Evolutionary conservation across 2,113 vertebrate species (phyloP), one percentile per base, ranked within the genome.

Genomic region (Amblyornis subalaris): DNA sequence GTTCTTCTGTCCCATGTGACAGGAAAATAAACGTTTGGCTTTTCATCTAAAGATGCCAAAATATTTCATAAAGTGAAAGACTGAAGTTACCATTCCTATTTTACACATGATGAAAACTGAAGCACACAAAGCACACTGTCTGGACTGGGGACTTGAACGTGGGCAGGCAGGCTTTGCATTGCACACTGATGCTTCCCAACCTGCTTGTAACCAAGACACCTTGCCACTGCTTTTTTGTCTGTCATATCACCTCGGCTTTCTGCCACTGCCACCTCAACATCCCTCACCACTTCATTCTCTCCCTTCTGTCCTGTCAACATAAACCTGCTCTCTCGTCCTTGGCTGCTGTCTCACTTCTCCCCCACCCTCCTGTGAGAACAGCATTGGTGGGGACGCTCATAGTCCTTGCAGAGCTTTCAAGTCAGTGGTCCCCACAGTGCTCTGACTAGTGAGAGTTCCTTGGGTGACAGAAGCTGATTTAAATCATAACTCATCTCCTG

Each of bases 231-330:
- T 47, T 64, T 90, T 76, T n/a, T 69, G 45, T 20, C 55, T 71
- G 9, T 51, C 54, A 11, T 1, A 7, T 25, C 1, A 2, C n/a
- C 57, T 66, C 0, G 0, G 33, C 47, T 78, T 50, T 81, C 47
- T 74, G 47, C 38, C 26, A 33, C 9, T 36, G 38, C 8, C 4
- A 1, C 33, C 21, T 73, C 58, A 53, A 35, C 31, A 62, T 60
- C 58, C 25, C 35, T 70, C 4, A 4, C 11, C 18, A 48, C 58
- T 64, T 67, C 22, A 35, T 10, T 65, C 47, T 14, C 73, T 80
- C 21, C 11, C 12, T 48, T 58, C 51, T 38, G 31, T 40, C 36
- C 75, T 57, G 29, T 54, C 5, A 14, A 58, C 12, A 55, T 20
- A 40, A 77, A 17, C 23, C 26, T 64, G 35, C 36, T 78, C 25